Conservation (phyloP, 2,888 invertebrate species). For the Ceramica pisi region DNA sequence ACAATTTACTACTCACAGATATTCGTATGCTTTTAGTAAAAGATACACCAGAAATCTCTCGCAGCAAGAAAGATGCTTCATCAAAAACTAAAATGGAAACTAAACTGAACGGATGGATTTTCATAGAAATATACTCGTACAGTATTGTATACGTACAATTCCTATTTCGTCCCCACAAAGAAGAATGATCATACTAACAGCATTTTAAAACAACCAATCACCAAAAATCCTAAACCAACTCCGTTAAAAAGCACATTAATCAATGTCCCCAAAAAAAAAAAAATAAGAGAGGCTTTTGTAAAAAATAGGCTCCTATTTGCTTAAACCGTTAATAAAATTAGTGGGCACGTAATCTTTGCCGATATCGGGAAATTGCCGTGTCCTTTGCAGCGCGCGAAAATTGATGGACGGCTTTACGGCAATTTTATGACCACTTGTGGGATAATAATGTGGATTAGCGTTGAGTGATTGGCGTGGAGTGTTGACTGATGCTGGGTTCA, state of each 20-base stretch:
- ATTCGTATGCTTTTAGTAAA: no score
- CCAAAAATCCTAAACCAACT: conserved; percentile 29
- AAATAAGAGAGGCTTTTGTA: conserved; percentile 10
- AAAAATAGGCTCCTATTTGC: conserved; percentile 15
- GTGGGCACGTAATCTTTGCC: conserved; percentile 32
- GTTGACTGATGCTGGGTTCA: conserved; percentile 13
- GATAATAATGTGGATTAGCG: conserved; percentile 49
- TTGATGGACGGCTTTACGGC: conserved; percentile 48
- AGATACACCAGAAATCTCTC: background rate
- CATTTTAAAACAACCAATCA: conserved; percentile 23
- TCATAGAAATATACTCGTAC: background rate
- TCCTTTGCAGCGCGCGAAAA: conserved; percentile 33
- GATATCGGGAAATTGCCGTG: conserved; percentile 29
- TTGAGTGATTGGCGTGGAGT: conserved; percentile 40
- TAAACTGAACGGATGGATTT: no score
- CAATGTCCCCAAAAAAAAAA: conserved; percentile 30
- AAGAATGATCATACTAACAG: background rate
- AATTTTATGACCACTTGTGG: conserved; percentile 54
- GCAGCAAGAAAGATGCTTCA: background rate
- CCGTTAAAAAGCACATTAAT: conserved; percentile 22
- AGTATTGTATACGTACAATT: background rate
- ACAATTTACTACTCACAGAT: no score
- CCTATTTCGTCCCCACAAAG: background rate
- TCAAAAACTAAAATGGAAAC: no score
- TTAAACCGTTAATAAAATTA: conserved; percentile 47